phyloP scores from a whole-genome alignment of 2,797 vertebrate genomes.

The Emys orbicularis region DNA sequence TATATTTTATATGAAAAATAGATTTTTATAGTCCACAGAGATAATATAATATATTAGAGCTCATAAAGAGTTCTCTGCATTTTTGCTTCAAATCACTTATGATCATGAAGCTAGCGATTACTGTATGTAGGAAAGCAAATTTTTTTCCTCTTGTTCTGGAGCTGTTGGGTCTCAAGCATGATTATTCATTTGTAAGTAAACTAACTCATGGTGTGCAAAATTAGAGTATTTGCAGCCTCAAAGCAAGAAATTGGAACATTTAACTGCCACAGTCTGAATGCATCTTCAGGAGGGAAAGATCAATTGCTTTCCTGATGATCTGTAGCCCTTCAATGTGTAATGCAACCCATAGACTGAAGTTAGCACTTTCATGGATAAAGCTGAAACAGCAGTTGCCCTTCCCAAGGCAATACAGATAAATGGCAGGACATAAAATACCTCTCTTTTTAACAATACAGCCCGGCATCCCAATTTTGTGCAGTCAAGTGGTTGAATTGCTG shows the following conservation, averaged over 20 bases:
- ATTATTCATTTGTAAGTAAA: neutral
- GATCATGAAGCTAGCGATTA: neutral
- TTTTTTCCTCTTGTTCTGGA: neutral
- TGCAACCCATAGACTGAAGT: neutral
- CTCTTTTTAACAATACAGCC: neutral
- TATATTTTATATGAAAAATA: neutral
- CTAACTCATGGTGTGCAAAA: neutral
- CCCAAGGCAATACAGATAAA: neutral
- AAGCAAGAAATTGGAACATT: rapidly evolving
- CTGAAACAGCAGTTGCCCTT: neutral
- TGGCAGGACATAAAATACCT: neutral
- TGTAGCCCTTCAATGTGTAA: neutral
- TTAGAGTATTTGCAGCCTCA: rapidly evolving
- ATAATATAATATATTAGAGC: rapidly evolving
- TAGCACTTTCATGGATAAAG: neutral
- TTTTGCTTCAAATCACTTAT: neutral
- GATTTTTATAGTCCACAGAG: neutral
- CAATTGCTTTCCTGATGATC: neutral
- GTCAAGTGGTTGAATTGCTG: neutral
- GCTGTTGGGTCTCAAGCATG: neutral
- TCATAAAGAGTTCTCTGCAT: neutral
- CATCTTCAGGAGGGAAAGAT: neutral
- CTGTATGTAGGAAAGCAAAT: neutral
- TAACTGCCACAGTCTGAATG: rapidly evolving
- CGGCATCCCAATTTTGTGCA: neutral